phyloP scores from a whole-genome alignment of 2,797 vertebrate genomes.

The Cheirogaleus major region DNA sequence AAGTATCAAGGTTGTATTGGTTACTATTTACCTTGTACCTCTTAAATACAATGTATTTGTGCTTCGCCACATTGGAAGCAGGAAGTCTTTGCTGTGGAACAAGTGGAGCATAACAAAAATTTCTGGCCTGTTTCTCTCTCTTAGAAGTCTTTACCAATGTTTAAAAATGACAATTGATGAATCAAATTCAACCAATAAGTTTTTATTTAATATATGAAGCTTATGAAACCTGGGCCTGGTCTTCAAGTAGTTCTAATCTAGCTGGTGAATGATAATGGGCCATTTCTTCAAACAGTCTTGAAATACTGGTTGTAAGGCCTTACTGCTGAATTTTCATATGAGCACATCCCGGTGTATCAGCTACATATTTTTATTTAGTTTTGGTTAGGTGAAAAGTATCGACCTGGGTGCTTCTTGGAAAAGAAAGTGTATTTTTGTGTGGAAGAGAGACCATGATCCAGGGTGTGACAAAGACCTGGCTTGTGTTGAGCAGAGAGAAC shows the following conservation, averaged over 20 bases:
- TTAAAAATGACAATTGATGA: not conserved
- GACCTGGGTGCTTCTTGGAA: not conserved
- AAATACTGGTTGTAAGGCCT: no score
- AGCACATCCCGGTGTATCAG: not conserved
- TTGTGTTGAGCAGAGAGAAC: not conserved
- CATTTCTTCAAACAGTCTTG: not conserved
- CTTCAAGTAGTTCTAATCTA: not conserved
- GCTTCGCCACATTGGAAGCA: not conserved
- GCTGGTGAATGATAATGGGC: not conserved
- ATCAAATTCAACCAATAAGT: not conserved
- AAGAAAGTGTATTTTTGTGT: not conserved
- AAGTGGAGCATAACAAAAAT: slow-evolving; percentile 27
- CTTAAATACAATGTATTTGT: slow-evolving; percentile 29
- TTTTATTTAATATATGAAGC: slow-evolving; percentile 18
- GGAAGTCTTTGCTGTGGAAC: slow-evolving; percentile 40
- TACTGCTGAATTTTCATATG: rapidly evolving
- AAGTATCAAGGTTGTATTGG: not conserved
- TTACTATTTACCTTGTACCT: slow-evolving; percentile 10
- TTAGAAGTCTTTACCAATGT: not conserved
- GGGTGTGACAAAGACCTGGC: not conserved
- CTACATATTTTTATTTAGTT: not conserved
- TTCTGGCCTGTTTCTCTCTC: slow-evolving; percentile 23
- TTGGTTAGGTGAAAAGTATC: not conserved
- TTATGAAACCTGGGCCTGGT: not conserved
- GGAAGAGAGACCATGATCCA: not conserved